A percentile compares a stretch with the other conserved stretches of the same genome.
Evolutionary conservation across 2,113 vertebrate genomes (phyloP).

Genomic region (Oreocharis arfaki): DNA sequence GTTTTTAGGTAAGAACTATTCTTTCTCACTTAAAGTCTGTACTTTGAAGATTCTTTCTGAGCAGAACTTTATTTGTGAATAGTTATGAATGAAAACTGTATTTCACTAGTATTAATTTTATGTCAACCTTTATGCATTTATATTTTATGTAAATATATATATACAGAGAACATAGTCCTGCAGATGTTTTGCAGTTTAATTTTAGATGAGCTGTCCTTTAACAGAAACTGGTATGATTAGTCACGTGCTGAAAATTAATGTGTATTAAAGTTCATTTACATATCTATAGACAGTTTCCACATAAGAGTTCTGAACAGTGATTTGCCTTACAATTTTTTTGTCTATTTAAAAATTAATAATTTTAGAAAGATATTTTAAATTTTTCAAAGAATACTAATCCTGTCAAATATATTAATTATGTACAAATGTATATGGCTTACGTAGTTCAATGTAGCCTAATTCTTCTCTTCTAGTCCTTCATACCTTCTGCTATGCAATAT

Average conservation of each 20-base stretch:
- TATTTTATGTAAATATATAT: neutral
- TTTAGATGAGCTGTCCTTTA: neutral
- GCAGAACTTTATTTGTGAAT: neutral
- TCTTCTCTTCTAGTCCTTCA: conserved; percentile 78
- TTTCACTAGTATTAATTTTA: neutral
- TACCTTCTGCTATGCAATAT: conserved; percentile 90
- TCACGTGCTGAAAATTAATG: neutral
- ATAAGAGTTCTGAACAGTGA: neutral
- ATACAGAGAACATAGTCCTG: neutral
- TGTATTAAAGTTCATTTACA: neutral
- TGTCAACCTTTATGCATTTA: neutral
- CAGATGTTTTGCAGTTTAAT: neutral
- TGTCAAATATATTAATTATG: neutral
- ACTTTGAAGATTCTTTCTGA: neutral
- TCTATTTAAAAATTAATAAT: neutral
- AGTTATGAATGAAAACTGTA: neutral
- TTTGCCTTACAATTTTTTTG: neutral
- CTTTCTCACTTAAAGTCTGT: neutral
- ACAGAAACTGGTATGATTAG: neutral
- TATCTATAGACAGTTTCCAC: neutral
- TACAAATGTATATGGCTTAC: neutral
- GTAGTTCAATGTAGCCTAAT: neutral
- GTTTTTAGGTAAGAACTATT: conserved; percentile 82
- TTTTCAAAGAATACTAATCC: neutral
- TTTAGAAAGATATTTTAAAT: neutral